phyloP scores from a whole-genome alignment of 2,113 vertebrate species.

The Phylloscopus trochiloides region DNA sequence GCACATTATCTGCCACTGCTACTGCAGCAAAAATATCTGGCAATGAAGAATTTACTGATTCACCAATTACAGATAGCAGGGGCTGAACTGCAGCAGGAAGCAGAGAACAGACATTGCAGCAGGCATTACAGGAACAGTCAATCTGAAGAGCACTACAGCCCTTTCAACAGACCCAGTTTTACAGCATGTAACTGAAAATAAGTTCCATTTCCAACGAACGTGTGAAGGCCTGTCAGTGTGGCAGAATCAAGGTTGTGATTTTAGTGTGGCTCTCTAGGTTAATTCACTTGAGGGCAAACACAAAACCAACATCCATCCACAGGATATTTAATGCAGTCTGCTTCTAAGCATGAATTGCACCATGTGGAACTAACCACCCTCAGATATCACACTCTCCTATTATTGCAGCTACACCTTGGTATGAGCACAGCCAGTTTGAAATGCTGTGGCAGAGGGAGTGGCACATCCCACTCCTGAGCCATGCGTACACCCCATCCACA shows the following conservation, averaged over 20 bases:
- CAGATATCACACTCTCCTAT: background rate
- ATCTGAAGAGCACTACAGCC: background rate
- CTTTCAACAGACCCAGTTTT: background rate
- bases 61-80: background rate
- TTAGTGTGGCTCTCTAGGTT: background rate
- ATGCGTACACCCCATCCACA: background rate
- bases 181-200: background rate
- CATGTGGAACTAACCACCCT: background rate
- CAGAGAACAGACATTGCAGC: background rate
- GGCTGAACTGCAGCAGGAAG: conserved; percentile 11
- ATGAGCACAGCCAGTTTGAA: background rate
- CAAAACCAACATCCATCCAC: background rate
- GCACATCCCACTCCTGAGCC: background rate
- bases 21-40: background rate
- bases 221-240: background rate
- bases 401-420: background rate
- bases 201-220: background rate
- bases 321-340: background rate
- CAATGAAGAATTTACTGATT: background rate
- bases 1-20: background rate
- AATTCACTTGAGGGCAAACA: background rate
- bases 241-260: background rate
- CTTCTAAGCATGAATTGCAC: background rate
- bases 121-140: background rate
- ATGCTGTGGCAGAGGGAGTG: background rate